Evolutionary conservation across 2,113 vertebrate species (phyloP).

Genomic region (Puntigrus tetrazona): DNA sequence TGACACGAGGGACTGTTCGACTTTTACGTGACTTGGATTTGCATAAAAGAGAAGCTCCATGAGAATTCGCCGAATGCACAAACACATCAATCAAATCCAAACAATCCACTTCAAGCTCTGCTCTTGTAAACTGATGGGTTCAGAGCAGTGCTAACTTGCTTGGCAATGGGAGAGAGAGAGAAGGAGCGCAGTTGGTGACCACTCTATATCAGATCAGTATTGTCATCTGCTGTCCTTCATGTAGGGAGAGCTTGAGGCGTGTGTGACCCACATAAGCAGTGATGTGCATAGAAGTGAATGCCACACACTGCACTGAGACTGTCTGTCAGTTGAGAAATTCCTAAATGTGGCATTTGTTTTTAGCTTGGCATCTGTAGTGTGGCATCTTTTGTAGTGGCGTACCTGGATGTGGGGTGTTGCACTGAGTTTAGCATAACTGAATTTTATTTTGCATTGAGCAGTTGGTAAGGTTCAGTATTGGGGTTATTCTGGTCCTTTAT

Average conservation of each 20-base stretch:
- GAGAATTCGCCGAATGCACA: slow-evolving; percentile 13
- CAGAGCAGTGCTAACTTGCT: background rate
- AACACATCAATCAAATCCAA: slow-evolving; percentile 25
- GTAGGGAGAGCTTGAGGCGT: slow-evolving; percentile 40
- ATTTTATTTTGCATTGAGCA: background rate
- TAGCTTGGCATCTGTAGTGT: background rate
- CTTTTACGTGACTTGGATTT: slow-evolving; percentile 49
- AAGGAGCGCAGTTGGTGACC: background rate
- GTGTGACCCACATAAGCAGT: slow-evolving; percentile 50
- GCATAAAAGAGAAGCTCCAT: slow-evolving; percentile 23
- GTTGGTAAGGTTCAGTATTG: background rate
- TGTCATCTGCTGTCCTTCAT: slow-evolving; percentile 37
- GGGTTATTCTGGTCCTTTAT: background rate
- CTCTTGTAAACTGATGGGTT: background rate
- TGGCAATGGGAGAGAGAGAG: background rate
- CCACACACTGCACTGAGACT: background rate
- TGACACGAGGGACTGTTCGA: slow-evolving; percentile 21
- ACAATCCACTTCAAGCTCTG: slow-evolving; percentile 8
- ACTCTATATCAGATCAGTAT: slow-evolving; percentile 36
- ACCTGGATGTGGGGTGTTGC: background rate
- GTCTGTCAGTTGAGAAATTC: background rate
- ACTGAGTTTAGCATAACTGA: background rate
- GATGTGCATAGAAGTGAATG: slow-evolving; percentile 25
- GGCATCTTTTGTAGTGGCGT: background rate
- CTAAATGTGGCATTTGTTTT: background rate